Base-by-base conservation (phyloP, 2,797 vertebrate species). In the Clarias fuscus region DNA sequence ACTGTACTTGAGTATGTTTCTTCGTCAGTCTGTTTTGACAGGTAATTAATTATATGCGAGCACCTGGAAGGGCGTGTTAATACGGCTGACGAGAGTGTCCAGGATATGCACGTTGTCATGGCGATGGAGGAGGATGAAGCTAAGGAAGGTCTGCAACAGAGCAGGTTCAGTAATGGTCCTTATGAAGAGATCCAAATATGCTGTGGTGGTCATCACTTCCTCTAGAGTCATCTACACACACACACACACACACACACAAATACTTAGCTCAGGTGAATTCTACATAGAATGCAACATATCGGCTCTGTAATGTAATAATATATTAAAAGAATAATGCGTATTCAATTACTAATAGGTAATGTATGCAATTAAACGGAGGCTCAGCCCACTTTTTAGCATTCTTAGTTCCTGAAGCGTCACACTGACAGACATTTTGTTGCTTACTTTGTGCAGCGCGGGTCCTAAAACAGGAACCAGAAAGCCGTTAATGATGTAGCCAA, bases 1-100 rank as follows among this genome's bases (percentile, higher is more conserved):
- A 33, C 33, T 33, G 33, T 33, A 30, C 65, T 68, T 68, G 5
- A 72, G 70, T 8, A 40, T 15, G n/a, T 15, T 73, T 73, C 17
- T 14, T 53, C 2, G 1, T 73, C 43, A 7, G 43, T 56, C 1
- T 17, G 48, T 53, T 27, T 75, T 27, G 6, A 1, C 11, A 10
- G 24, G 30, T 40, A 43, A 61, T n/a, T 43, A 13, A 37, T n/a
- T 43, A 13, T 18, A 20, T 11, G 30, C 13, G 14, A 22, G 75
- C 93, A 99, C 98, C 96, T 96, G 97, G 92, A 98, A 99, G 0
- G 98, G 98, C 0, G 98, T 99, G 94, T 99, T 99, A 94, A 99
- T 97, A 70, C 98, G 95, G 93, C 98, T 99, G 27, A 99, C 98
- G 10, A 99, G 95, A 0, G 98, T 99, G 67, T 99, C 98, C 43